Conservation (phyloP, 2,113 vertebrate genomes). For the Promerops cafer region DNA sequence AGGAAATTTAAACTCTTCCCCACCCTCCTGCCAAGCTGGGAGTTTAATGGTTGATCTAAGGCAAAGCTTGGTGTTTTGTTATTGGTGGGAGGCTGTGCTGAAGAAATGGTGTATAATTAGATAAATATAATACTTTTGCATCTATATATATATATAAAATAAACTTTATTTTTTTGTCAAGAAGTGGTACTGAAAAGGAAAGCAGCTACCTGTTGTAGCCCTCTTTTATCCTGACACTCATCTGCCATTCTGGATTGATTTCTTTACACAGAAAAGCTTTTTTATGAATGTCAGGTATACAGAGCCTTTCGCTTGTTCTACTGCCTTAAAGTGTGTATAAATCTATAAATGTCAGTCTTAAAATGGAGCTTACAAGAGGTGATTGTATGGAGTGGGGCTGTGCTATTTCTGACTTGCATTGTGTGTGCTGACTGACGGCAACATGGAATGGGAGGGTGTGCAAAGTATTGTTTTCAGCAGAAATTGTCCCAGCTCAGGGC, state of each 20-base stretch:
- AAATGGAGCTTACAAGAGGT: background rate
- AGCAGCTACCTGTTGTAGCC: background rate
- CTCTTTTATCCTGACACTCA: background rate
- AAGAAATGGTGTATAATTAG: background rate
- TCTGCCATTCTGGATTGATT: background rate
- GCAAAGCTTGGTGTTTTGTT: background rate
- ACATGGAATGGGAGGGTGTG: background rate
- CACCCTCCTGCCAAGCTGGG: background rate
- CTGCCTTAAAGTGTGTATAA: background rate
- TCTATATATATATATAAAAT: background rate
- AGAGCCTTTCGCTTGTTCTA: background rate
- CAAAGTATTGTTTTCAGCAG: background rate
- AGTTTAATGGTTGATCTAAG: background rate
- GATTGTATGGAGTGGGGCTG: background rate
- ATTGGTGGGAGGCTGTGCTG: background rate
- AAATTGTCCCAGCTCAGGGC: background rate
- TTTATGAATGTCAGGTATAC: background rate
- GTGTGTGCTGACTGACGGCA: background rate
- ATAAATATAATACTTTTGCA: background rate
- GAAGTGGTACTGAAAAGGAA: background rate
- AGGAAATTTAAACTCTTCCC: background rate
- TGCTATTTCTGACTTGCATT: background rate
- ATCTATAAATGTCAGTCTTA: background rate
- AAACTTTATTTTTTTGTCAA: background rate
- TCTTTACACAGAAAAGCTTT: background rate